Base-by-base conservation (phyloP, 2,888 invertebrate genomes). In the Drosophila lutescens region DNA sequence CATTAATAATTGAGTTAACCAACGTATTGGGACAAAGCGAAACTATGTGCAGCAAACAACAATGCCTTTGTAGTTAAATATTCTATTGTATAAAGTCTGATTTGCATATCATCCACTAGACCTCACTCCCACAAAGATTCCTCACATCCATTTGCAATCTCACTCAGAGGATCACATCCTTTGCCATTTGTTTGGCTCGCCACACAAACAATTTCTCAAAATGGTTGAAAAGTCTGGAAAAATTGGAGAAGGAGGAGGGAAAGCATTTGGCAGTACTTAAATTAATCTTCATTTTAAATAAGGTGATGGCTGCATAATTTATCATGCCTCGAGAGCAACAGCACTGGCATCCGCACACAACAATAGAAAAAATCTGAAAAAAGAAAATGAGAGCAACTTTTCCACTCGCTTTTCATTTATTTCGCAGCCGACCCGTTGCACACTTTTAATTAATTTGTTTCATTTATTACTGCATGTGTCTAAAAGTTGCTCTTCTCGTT, bases 401-500 rank as follows among this genome's bases (percentile, higher is more conserved):
- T 13, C 36, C 56, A 47, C 68, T 77, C 75, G 54, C 61, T 47
- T 62, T 74, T 55, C 69, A 79, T 84, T 80, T 68, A 68, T 73
- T 78, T 43, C 78, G 63, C 66, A 72, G 53, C 80, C 71, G 63
- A 71, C 63, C 63, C 71, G 54, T 71, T 71, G 70, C 71, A 58
- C 72, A 84, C 55, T 74, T 84, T 84, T 73, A 85, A 83, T 83
- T 82, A 79, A 82, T 85, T 82, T 85, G 82, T 79, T 82, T 70
- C 76, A 67, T 79, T 78, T 80, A 63, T 63, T 63, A 63, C 66
- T 44, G 63, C 44, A 65, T 60, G 63, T 60, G 63, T 60, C 60
- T 51, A 51, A 60, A 50, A 60, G 63, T 60, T 50, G 44, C 60
- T 60, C 63, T 60, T 49, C 26, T 6, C 26, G 59, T 51, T 49